Evolutionary conservation across 1,140 invertebrate genomes (phyloP).

Genomic region (Bactericera cockerelli): DNA sequence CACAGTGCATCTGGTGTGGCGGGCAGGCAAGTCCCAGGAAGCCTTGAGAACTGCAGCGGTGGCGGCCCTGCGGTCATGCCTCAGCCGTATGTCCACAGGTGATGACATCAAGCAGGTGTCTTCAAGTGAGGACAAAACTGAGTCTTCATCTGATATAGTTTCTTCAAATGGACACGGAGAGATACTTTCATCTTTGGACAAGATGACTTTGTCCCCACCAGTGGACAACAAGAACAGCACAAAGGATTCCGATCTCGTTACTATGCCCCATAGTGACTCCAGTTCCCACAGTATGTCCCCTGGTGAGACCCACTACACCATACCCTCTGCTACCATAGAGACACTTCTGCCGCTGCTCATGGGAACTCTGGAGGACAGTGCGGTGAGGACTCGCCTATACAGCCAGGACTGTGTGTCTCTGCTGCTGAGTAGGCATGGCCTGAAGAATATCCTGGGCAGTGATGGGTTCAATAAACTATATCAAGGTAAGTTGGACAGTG

Average conservation of each 20-base stretch:
- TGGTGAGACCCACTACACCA: too few species aligned
- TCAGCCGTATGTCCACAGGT: constrained; percentile 48
- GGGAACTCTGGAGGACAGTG: constrained; percentile 47
- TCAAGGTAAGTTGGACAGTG: constrained; percentile 10
- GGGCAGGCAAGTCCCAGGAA: constrained; percentile 60
- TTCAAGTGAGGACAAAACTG: too few species aligned
- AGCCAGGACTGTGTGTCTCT: constrained; percentile 37
- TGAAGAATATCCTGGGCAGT: constrained; percentile 18
- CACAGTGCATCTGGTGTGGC: constrained; percentile 60
- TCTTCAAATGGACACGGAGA: too few species aligned
- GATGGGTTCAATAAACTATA: constrained; percentile 12
- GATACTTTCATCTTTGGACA: too few species aligned
- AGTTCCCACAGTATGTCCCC: too few species aligned
- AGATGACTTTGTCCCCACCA: too few species aligned
- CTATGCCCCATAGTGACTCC: too few species aligned
- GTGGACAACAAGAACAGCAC: constrained; percentile 18
- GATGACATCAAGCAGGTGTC: too few species aligned
- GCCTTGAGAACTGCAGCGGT: constrained; percentile 62
- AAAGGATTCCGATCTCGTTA: not conserved
- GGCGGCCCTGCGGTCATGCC: constrained; percentile 36
- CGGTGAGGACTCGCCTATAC: constrained; percentile 42
- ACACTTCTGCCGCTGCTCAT: constrained; percentile 37
- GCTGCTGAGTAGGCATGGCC: constrained; percentile 11
- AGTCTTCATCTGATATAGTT: too few species aligned
- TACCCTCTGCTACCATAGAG: constrained; percentile 29